phyloP scores from a whole-genome alignment of 2,797 vertebrate genomes.

The Alauda arvensis region DNA sequence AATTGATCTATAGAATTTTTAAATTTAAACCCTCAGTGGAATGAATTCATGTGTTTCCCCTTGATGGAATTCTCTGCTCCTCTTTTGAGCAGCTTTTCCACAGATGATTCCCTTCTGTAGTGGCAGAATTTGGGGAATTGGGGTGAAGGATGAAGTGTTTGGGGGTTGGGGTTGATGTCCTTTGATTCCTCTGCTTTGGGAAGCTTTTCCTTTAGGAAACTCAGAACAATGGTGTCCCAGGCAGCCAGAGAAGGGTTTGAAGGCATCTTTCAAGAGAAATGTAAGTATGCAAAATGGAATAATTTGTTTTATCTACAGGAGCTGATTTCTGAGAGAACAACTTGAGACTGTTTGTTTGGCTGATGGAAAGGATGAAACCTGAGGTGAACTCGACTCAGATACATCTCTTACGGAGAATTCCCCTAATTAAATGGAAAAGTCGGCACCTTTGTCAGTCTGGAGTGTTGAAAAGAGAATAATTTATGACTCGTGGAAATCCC shows the following conservation, averaged over 20 bases:
- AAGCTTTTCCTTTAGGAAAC: background rate
- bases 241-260: background rate
- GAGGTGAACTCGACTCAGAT: conserved; percentile 9
- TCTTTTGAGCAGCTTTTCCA: background rate
- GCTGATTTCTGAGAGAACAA: background rate
- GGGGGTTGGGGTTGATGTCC: background rate
- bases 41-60: background rate
- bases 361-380: background rate
- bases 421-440: conserved; percentile 32
- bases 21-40: accelerated
- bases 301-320: background rate
- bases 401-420: background rate
- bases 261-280: background rate
- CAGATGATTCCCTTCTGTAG: background rate
- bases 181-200: background rate
- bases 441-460: conserved; percentile 4
- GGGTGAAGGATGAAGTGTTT: background rate
- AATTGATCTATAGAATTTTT: background rate
- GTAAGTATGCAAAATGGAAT: background rate
- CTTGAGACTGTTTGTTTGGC: background rate
- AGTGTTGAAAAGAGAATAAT: conserved; percentile 17
- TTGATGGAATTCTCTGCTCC: background rate
- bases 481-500: background rate
- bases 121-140: background rate
- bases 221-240: background rate